phyloP scores from a whole-genome alignment of 2,797 vertebrate genomes.

The Paratrypauchen microcephalus region DNA sequence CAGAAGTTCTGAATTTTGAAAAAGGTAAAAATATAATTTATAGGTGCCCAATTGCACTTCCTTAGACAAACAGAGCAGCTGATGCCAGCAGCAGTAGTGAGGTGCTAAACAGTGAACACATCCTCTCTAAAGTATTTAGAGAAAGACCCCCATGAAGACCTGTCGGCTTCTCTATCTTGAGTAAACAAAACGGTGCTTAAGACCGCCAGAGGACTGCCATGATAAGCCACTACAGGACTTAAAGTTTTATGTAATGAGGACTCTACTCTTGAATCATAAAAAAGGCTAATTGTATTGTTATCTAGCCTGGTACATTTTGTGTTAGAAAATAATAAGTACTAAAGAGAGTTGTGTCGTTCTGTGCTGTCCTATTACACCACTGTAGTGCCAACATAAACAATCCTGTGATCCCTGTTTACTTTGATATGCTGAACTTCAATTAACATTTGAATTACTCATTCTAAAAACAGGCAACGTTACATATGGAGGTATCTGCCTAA shows the following conservation, averaged over 20 bases:
- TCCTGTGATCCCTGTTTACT: not conserved
- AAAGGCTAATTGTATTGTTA: not conserved
- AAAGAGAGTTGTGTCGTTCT: too few relatives aligned
- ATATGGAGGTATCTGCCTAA: not conserved
- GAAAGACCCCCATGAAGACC: constrained; percentile 64
- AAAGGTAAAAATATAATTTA: not conserved
- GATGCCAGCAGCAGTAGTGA: constrained; percentile 46
- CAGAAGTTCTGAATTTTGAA: not conserved
- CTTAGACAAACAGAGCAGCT: constrained; percentile 48
- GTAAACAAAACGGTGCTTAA: constrained; percentile 34
- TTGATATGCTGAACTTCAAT: not conserved
- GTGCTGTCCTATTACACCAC: not conserved
- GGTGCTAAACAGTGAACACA: constrained; percentile 65
- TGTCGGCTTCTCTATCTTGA: constrained; percentile 45
- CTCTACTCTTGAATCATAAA: not conserved
- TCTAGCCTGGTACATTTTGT: not conserved
- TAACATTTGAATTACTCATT: too few relatives aligned
- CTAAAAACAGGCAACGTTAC: not conserved
- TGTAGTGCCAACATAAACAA: constrained; percentile 10
- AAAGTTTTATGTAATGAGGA: not conserved
- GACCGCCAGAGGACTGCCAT: not conserved
- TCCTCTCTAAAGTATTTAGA: constrained; percentile 65
- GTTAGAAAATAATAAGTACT: not conserved
- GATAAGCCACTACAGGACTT: not conserved
- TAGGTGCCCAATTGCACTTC: constrained; percentile 27